A percentile compares a stretch with the other conserved stretches of the same genome.
Conservation (phyloP, 2,888 invertebrate species). For the Xanthostigma xanthostigma region DNA sequence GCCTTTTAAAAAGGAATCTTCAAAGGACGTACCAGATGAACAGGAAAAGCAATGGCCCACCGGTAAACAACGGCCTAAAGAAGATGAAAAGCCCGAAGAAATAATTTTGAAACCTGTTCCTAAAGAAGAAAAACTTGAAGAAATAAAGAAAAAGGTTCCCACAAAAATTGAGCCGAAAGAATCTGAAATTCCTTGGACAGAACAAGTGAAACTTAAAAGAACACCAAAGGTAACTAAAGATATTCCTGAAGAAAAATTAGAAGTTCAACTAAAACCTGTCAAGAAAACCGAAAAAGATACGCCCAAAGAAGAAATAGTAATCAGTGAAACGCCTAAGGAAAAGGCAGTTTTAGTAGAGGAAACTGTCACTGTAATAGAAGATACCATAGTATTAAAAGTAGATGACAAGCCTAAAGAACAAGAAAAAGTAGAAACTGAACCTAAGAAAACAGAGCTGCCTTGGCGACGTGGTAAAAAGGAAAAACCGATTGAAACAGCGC, state of each 20-base stretch:
- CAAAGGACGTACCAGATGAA: neutral
- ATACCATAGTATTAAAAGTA: constrained; percentile 38
- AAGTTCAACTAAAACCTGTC: constrained; percentile 15
- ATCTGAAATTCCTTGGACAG: neutral
- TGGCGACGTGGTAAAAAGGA: constrained; percentile 12
- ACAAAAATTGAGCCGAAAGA: constrained; percentile 12
- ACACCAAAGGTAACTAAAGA: neutral
- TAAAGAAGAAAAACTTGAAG: constrained; percentile 15
- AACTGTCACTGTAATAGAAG: constrained; percentile 39
- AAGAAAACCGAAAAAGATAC: constrained; percentile 1
- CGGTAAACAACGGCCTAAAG: constrained; percentile 26
- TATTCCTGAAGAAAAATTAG: constrained; percentile 8
- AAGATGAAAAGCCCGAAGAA: constrained; percentile 16
- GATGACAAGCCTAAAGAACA: constrained; percentile 13
- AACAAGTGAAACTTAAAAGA: too few relatives aligned
- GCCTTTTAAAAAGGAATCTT: constrained; percentile 13
- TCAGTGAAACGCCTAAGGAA: constrained; percentile 6
- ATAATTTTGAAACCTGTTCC: constrained; percentile 18
- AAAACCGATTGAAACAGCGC: constrained; percentile 16
- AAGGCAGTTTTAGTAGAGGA: constrained; percentile 32
- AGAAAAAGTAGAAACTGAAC: constrained; percentile 12
- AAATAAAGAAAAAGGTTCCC: constrained; percentile 9
- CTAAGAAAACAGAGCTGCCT: constrained; percentile 9
- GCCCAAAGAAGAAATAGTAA: constrained; percentile 11
- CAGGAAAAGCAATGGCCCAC: constrained; percentile 14